A percentile compares a stretch with the other conserved stretches of the same genome.
Evolutionary conservation across 2,797 vertebrate genomes (phyloP).

Genomic region (Pangasius krempfi): DNA sequence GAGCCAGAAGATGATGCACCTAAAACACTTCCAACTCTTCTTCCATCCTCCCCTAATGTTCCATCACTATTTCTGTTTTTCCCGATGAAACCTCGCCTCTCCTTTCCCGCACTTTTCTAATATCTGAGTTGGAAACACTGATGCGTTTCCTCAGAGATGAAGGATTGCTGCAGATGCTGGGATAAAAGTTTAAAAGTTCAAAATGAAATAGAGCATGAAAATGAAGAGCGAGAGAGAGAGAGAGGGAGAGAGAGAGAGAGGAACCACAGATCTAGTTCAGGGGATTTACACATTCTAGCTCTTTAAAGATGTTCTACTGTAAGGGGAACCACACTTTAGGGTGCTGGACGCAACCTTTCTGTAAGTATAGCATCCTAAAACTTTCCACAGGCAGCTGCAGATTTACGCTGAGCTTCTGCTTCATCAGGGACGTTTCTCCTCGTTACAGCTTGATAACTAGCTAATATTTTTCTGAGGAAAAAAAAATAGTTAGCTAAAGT

Average conservation of each 20-base stretch:
- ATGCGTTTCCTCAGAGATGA: not conserved
- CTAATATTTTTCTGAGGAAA: too few relatives aligned
- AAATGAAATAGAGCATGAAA: not conserved
- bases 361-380: too few relatives aligned
- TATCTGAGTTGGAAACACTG: not conserved
- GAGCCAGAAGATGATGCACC: not conserved
- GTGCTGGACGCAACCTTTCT: not conserved
- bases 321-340: not conserved
- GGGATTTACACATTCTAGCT: not conserved
- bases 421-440: too few relatives aligned
- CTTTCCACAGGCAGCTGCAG: too few relatives aligned
- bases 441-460: too few relatives aligned
- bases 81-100: not conserved
- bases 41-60: not conserved
- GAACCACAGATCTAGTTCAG: not conserved
- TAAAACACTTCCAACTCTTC: not conserved
- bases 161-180: not conserved
- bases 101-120: not conserved
- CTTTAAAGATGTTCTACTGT: not conserved
- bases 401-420: too few relatives aligned
- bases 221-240: not conserved
- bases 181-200: not conserved
- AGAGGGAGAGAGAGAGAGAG: not conserved
- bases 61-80: not conserved
- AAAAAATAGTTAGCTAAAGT: too few relatives aligned